Evolutionary conservation across 1,140 invertebrate genomes (phyloP).

Genomic region (Dendroctonus ponderosae): DNA sequence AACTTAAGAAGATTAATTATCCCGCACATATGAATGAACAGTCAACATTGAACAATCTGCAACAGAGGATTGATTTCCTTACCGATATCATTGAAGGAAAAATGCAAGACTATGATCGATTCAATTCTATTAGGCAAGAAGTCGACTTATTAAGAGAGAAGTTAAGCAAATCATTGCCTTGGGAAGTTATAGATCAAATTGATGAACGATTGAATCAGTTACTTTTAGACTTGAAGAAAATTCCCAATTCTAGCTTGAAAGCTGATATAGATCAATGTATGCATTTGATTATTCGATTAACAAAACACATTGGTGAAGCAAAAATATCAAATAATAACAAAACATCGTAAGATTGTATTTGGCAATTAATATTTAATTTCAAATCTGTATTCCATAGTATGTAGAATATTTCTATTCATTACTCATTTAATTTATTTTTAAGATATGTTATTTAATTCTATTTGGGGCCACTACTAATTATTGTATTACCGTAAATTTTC

Average conservation of each 20-base stretch:
- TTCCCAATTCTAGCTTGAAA: conserved; percentile 11
- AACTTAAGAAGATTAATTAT: background rate
- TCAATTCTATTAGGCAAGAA: conserved; percentile 19
- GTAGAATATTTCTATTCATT: too few relatives aligned
- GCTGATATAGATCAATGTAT: conserved; percentile 23
- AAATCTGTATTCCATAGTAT: too few relatives aligned
- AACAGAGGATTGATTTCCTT: background rate
- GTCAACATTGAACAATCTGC: background rate
- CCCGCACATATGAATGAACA: conserved; percentile 10
- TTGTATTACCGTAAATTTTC: too few relatives aligned
- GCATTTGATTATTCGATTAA: conserved; percentile 15
- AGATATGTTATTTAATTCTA: too few relatives aligned
- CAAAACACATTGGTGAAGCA: conserved; percentile 8
- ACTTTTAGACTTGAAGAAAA: conserved; percentile 32
- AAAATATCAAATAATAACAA: too few relatives aligned
- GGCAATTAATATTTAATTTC: too few relatives aligned
- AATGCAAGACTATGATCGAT: conserved; percentile 12
- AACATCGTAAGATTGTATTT: too few relatives aligned
- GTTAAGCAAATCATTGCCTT: conserved; percentile 15
- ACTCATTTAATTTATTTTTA: too few relatives aligned
- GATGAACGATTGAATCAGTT: conserved; percentile 38
- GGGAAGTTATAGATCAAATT: conserved; percentile 19
- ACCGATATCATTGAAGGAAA: conserved; percentile 22
- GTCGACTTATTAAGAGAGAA: conserved; percentile 15
- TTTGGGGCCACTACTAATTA: too few relatives aligned